Conservation (phyloP, 2,113 vertebrate genomes). For the Hyperoodon ampullatus region DNA sequence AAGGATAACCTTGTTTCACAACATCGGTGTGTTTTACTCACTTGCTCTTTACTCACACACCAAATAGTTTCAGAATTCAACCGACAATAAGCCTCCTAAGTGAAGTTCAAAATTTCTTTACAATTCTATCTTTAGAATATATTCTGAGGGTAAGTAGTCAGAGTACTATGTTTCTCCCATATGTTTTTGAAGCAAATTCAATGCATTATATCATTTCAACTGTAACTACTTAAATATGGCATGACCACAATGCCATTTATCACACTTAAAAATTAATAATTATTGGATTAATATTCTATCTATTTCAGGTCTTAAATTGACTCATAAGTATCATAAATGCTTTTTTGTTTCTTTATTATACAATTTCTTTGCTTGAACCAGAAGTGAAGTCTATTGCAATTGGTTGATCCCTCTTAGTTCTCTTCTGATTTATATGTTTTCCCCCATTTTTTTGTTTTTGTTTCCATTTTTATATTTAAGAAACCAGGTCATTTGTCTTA, state of each 20-base stretch:
- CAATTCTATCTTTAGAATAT: background rate
- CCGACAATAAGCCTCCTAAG: background rate
- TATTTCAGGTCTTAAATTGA: background rate
- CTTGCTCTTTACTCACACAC: background rate
- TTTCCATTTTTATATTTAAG: background rate
- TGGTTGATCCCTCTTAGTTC: background rate
- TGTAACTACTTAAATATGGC: background rate
- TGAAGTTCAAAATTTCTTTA: background rate
- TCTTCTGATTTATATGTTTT: background rate
- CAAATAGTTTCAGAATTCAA: constrained; percentile 4
- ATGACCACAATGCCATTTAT: background rate
- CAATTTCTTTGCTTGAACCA: background rate
- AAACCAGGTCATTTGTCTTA: background rate
- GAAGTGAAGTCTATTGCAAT: background rate
- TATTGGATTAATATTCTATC: background rate
- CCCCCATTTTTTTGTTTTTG: background rate
- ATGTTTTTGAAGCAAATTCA: constrained; percentile 13
- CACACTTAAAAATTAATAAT: background rate
- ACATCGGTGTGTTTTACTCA: background rate
- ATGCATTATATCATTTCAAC: background rate
- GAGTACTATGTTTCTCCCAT: background rate
- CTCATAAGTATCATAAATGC: background rate
- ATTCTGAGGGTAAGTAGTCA: background rate
- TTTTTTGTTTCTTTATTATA: background rate
- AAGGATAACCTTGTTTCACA: background rate